These are phyloP conservation scores for Recurvirostra avosetta DNA, from an alignment of 2,113 vertebrate species.

Conservation along the genomic window DNA sequence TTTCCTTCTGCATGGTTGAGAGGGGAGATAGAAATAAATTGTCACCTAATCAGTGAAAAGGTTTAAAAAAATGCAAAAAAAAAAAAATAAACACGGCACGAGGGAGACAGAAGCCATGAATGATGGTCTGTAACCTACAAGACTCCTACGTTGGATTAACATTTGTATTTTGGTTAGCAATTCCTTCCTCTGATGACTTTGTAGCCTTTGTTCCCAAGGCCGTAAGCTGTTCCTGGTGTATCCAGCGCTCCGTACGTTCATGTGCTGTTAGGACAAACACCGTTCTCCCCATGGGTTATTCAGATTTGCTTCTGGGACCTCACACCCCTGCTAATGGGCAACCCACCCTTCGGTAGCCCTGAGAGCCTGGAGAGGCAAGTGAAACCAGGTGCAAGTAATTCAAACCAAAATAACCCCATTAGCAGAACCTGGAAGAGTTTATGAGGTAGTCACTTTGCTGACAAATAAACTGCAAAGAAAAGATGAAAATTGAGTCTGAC, in stretches of 20 bases:
- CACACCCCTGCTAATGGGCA: background rate
- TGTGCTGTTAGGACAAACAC: background rate
- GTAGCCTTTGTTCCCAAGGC: background rate
- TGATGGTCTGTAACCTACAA: background rate
- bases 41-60: background rate
- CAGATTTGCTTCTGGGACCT: background rate
- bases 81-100: background rate
- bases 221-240: background rate
- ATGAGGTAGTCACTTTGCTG: background rate
- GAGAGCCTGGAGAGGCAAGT: background rate
- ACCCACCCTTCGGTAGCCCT: background rate
- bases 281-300: background rate
- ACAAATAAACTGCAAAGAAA: background rate
- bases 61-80: background rate
- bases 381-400: background rate
- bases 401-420: background rate
- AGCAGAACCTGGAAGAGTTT: background rate
- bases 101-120: background rate
- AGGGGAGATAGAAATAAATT: background rate
- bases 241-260: rapidly evolving
- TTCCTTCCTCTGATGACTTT: background rate
- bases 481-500: background rate
- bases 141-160: background rate
- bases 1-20: background rate
- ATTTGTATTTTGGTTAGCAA: background rate